A percentile compares a stretch with the other conserved stretches of the same genome.
Conservation (phyloP, 2,113 vertebrate genomes). For the Dryoscopus gambensis region DNA sequence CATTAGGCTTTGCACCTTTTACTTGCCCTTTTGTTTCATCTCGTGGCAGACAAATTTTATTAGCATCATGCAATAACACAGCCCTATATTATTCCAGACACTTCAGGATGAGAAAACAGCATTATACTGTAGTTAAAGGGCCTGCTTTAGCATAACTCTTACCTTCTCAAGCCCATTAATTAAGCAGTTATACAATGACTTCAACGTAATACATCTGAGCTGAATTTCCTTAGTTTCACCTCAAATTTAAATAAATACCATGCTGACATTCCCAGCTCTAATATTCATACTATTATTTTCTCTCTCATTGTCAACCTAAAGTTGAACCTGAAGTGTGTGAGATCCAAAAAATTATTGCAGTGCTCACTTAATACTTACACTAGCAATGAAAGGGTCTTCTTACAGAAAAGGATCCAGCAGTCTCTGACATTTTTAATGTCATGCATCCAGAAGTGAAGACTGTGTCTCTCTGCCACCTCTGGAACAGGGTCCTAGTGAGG, state of each 20-base stretch:
- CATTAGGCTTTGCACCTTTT: not conserved
- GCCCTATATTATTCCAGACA: not conserved
- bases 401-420: not conserved
- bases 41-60: not conserved
- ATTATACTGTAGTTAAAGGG: not conserved
- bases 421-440: not conserved
- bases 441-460: not conserved
- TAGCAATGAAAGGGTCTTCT: not conserved
- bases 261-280: not conserved
- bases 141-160: not conserved
- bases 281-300: not conserved
- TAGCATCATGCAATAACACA: fast-evolving
- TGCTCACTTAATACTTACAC: not conserved
- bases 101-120: not conserved
- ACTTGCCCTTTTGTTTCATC: not conserved
- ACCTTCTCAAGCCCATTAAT: not conserved
- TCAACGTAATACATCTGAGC: not conserved
- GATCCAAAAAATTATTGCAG: not conserved
- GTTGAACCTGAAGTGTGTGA: not conserved
- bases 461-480: not conserved
- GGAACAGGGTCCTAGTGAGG: not conserved
- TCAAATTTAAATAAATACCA: not conserved
- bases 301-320: not conserved
- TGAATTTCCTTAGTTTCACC: not conserved
- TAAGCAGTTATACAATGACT: not conserved